Base-by-base conservation (phyloP, 2,113 vertebrate genomes). In the Numida meleagris region DNA sequence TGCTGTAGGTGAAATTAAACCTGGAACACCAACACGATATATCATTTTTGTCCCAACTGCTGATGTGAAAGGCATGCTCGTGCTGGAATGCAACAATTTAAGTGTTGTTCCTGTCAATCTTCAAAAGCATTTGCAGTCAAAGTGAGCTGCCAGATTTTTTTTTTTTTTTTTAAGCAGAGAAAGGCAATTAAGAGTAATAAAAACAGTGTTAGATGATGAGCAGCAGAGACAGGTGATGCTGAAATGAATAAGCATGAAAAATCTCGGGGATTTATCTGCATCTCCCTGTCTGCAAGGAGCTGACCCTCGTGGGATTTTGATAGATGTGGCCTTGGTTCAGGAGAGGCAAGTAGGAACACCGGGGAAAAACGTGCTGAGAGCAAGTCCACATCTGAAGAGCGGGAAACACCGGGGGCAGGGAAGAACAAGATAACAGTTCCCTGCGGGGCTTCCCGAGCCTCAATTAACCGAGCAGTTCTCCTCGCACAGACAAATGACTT, bases 81-180 rank as follows among this genome's bases (percentile, higher is more conserved):
- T 31, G 61, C 68, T 88, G 90, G 94, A 93, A 89, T 91, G 90
- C 3, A n/a, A 81, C 85, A 82, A 53, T 85, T 66, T 87, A 86
- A 91, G 73, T 84, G 88, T 12, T 92, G 85, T 42, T 88, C 67
- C 92, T 90, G 88, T 94, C 94, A 96, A 82, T 95, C 93, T 85
- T 79, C 61, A 58, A 62, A 81, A 82, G 82, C 36, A 25, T 51
- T 95, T 81, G 46, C 55, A 59, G 59, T 45, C 72, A 87, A 58
- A 68, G 2, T 16, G 90, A 86, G 75, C 92, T 93, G 86, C 68
- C 72, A 57, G 36, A 45, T 31, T 33, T 45, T 38, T 21, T 31
- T 33, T 21, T 51, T 23, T 12, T 61, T 20, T 51, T 61, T 33
- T 21, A 33, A 67, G 45, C 29, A 25, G 29, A 53, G 63, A 31